These are phyloP conservation scores for Acrocephalus arundinaceus DNA, from an alignment of 2,113 vertebrate species.

Conservation along the genomic window DNA sequence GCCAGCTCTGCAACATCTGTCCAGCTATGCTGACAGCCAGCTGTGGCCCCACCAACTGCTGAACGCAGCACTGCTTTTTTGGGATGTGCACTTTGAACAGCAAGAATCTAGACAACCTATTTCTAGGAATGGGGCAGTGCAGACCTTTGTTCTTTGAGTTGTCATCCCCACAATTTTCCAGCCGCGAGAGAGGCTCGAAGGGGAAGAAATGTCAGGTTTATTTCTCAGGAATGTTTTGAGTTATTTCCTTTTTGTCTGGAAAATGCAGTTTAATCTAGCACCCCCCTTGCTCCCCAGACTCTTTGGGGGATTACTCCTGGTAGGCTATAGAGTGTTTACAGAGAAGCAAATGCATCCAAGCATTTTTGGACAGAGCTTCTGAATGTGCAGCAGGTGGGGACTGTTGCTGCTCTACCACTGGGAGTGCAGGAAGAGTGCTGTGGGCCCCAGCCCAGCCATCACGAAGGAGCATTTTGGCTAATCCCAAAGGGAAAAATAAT, in stretches of 20 bases:
- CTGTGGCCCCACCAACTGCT: background rate
- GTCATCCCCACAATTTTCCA: background rate
- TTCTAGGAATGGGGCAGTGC: background rate
- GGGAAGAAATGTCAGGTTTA: background rate
- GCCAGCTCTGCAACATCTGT: background rate
- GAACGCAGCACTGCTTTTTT: accelerated
- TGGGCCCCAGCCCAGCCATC: accelerated
- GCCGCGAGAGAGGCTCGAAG: accelerated
- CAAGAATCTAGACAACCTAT: background rate
- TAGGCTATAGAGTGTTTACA: background rate
- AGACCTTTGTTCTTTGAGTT: background rate
- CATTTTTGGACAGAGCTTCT: background rate
- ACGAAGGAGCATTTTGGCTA: accelerated
- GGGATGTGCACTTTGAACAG: background rate
- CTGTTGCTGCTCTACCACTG: background rate
- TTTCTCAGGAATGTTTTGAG: background rate
- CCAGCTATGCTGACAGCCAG: background rate
- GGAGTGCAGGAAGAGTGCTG: background rate
- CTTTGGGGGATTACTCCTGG: background rate
- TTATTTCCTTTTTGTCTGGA: background rate
- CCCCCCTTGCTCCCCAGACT: background rate
- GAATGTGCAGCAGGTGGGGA: accelerated
- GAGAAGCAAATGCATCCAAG: background rate
- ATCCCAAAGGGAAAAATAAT: background rate
- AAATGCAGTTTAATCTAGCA: background rate